Evolutionary conservation across 2,113 vertebrate species (phyloP).

Genomic region (Chaetodon trifascialis): DNA sequence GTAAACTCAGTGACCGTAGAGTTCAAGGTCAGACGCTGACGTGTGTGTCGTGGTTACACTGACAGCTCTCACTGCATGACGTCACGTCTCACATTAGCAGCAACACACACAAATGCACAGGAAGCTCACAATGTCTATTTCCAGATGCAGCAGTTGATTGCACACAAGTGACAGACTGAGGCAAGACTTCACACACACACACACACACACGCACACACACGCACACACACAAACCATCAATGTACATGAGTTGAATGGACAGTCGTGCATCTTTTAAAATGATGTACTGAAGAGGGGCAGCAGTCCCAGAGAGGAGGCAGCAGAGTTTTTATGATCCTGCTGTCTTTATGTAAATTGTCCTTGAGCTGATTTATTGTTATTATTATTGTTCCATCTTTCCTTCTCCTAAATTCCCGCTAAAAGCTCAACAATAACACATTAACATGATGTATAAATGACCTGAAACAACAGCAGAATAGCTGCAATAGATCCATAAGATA

Average conservation of each 20-base stretch:
- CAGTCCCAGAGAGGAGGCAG: too few relatives aligned
- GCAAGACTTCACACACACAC: background rate
- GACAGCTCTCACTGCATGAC: background rate
- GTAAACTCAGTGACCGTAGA: too few relatives aligned
- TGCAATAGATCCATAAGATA: background rate
- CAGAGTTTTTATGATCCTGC: background rate
- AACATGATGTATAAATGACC: background rate
- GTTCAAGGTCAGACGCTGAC: background rate
- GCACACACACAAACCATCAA: too few relatives aligned
- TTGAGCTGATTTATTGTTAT: background rate
- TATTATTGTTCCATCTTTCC: background rate
- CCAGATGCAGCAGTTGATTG: background rate
- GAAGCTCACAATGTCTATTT: slow-evolving; percentile 17
- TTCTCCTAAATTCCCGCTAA: background rate
- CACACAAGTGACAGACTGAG: background rate
- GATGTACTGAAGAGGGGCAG: background rate
- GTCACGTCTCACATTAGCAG: background rate
- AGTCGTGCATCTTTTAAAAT: too few relatives aligned
- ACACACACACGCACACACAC: background rate
- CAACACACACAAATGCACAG: background rate
- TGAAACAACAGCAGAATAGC: background rate
- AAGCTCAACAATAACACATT: background rate
- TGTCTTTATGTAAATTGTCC: background rate
- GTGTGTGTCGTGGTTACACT: background rate
- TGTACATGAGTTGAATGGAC: too few relatives aligned